Base-by-base conservation (phyloP, 2,797 vertebrate genomes). In the Microcaecilia unicolor region DNA sequence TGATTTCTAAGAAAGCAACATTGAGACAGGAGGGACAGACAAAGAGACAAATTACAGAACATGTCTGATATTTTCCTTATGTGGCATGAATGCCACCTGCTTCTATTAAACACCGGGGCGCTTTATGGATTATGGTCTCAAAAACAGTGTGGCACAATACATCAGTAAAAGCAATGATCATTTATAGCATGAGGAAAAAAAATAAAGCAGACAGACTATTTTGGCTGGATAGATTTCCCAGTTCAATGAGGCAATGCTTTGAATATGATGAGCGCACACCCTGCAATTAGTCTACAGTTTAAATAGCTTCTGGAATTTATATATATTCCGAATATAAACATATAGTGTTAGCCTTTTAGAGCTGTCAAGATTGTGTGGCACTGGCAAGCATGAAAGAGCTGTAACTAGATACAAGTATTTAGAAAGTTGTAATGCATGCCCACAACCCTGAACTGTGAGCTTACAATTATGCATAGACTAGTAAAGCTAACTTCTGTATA, bases 31-130 rank as follows among this genome's bases (percentile, higher is more conserved):
- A 54, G 37, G 25, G 10, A 32, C 38, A 19, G 36, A 9, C 0
- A 0, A 25, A 23, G 31, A 22, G 6, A 3, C 9, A 21, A 18
- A 22, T 8, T 33, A 34, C 14, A 7, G 24, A 20, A 22, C 44
- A 1, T 10, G 13, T 1, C 24, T 43, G 11, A 37, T 46, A 42
- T 34, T 55, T 1, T 0, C 3, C 1, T 26, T 41, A 28, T 36
- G 17, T 33, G 30, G 19, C 58, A 11, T 10, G 41, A 61, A 29
- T 38, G 45, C 57, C 63, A 48, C 58, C 63, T 61, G 59, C 37
- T 61, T 48, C 24, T 34, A 34, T 38, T 5, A 61, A 63, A 53
- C 40, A 59, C 23, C 65, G 67, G 51, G 66, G 68, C 45, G 54
- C 37, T 41, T 51, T 14, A 48, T 44, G 32, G 47, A 28, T 18